phyloP scores from a whole-genome alignment of 2,797 vertebrate species.

The Diplodus sargus region DNA sequence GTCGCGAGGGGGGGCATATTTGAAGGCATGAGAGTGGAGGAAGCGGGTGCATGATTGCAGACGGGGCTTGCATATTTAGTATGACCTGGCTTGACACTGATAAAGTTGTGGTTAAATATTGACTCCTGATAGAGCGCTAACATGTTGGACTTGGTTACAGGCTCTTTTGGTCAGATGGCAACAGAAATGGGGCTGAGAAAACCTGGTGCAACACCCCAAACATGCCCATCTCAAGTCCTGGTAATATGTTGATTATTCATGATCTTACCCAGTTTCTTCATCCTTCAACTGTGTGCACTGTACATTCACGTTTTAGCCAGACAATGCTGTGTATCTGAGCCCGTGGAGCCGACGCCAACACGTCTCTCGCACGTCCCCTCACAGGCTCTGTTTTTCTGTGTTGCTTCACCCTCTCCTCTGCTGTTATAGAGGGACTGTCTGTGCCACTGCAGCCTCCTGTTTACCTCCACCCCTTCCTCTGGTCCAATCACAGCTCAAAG shows the following conservation, averaged over 20 bases:
- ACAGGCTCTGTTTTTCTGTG: constrained; percentile 20
- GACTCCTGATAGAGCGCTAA: constrained; percentile 54
- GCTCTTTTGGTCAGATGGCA: constrained; percentile 12
- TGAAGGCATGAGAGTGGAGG: constrained; percentile 11
- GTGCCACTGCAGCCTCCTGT: constrained; percentile 23
- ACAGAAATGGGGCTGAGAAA: background rate
- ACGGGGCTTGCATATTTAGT: constrained; percentile 15
- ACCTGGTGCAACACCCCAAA: background rate
- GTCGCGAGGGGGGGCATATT: constrained; percentile 16
- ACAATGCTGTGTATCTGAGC: background rate
- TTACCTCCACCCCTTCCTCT: constrained; percentile 70
- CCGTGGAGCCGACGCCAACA: background rate
- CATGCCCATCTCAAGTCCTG: background rate
- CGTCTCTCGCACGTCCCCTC: background rate
- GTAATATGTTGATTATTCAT: background rate
- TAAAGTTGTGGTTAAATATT: constrained; percentile 75
- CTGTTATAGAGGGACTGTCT: constrained; percentile 24
- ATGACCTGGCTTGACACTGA: constrained; percentile 43
- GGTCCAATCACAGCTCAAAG: constrained; percentile 70
- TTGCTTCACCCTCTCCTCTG: constrained; percentile 28
- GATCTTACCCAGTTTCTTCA: background rate
- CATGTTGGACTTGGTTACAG: constrained; percentile 16
- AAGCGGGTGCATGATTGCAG: background rate
- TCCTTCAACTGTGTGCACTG: background rate
- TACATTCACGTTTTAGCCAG: background rate